A percentile compares a stretch with the other conserved stretches of the same genome.
These are phyloP conservation scores for Guaruba guarouba DNA, from an alignment of 2,113 vertebrate species.

Conservation along the genomic window DNA sequence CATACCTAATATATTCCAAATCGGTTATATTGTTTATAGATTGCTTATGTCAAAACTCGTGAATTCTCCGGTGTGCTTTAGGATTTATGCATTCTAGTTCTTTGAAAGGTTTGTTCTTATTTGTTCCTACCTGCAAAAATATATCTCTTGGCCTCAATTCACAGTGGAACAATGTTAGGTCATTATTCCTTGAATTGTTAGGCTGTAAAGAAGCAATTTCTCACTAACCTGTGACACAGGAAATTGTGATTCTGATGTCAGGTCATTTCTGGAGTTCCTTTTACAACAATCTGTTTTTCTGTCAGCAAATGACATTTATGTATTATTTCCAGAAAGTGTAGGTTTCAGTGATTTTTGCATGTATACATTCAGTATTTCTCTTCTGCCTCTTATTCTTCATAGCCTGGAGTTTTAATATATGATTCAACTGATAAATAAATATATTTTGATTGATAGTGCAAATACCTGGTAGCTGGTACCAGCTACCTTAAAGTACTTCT, in stretches of 20 bases:
- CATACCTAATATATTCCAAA: conserved; percentile 56
- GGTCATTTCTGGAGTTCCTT: conserved; percentile 56
- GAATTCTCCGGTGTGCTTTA: conserved; percentile 57
- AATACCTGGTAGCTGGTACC: conserved; percentile 25
- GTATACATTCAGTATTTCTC: conserved; percentile 43
- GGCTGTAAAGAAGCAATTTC: conserved; percentile 72
- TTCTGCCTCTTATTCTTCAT: conserved; percentile 38
- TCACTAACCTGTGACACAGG: conserved; percentile 65
- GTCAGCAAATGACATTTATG: conserved; percentile 51
- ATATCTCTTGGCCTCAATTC: conserved; percentile 74
- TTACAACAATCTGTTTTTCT: conserved; percentile 54
- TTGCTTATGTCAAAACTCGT: conserved; percentile 69
- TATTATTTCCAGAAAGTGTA: conserved; percentile 51
- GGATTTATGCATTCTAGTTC: conserved; percentile 73
- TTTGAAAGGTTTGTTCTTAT: conserved; percentile 72
- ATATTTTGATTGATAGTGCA: conserved; percentile 49
- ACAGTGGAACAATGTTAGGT: conserved; percentile 74
- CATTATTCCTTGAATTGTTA: conserved; percentile 77
- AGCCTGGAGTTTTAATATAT: conserved; percentile 39
- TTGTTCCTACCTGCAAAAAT: conserved; percentile 76
- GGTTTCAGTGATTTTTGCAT: conserved; percentile 41
- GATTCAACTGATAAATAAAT: conserved; percentile 42
- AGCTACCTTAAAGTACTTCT: neutral
- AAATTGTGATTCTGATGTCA: conserved; percentile 38
- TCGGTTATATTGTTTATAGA: conserved; percentile 66